phyloP scores from a whole-genome alignment of 2,113 vertebrate species.

The Connochaetes taurinus region DNA sequence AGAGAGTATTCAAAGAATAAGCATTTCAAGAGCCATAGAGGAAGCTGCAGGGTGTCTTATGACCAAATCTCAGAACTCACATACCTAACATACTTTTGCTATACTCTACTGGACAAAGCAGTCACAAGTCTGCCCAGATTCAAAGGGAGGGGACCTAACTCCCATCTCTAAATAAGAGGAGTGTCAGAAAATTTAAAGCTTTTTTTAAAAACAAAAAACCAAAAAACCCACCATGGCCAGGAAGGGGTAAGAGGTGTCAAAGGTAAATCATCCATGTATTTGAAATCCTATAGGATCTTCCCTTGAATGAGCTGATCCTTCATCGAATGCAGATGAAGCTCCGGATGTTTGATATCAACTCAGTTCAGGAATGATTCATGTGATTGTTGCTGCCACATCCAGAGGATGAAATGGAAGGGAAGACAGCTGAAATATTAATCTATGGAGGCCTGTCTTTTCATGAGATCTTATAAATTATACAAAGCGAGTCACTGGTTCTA shows the following conservation, averaged over 20 bases:
- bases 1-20: not conserved
- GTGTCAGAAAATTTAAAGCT: not conserved
- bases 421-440: slow-evolving; percentile 70
- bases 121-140: not conserved
- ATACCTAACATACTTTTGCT: not conserved
- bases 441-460: slow-evolving; percentile 59
- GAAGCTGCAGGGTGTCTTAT: not conserved
- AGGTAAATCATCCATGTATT: slow-evolving; percentile 52
- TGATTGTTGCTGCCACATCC: slow-evolving; percentile 56
- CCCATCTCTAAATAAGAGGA: slow-evolving; percentile 8
- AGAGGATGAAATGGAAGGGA: slow-evolving; percentile 64
- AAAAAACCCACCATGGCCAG: not conserved
- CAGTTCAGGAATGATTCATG: slow-evolving; percentile 64
- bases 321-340: slow-evolving; percentile 59
- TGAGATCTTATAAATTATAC: slow-evolving; percentile 61
- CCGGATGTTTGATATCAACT: slow-evolving; percentile 58
- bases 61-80: not conserved
- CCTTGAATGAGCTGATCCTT: slow-evolving; percentile 55
- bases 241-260: slow-evolving; percentile 26
- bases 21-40: not conserved
- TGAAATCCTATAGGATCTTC: slow-evolving; percentile 69
- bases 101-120: not conserved
- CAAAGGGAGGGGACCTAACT: not conserved
- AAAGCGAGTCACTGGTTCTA: slow-evolving; percentile 56
- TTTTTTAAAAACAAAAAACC: not conserved